These are phyloP conservation scores for Toxotes chatareus DNA, from an alignment of 2,113 vertebrate species.

Conservation along the genomic window DNA sequence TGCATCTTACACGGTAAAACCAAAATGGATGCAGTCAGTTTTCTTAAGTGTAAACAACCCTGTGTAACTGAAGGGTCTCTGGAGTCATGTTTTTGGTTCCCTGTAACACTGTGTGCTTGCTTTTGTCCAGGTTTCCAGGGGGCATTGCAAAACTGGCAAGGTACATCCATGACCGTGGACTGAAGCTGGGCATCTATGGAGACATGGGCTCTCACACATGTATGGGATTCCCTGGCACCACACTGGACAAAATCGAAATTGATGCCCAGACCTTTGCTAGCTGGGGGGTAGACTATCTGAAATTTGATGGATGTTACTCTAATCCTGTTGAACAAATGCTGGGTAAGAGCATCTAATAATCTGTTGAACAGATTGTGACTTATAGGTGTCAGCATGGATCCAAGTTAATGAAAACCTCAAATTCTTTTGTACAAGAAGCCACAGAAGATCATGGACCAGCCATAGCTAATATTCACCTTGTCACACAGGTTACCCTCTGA, in stretches of 20 bases:
- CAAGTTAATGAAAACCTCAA: neutral
- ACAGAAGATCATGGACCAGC: neutral
- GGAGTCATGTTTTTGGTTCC: neutral
- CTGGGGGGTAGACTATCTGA: slow-evolving; percentile 93
- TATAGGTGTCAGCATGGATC: neutral
- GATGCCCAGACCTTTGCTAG: slow-evolving; percentile 90
- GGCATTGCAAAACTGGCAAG: slow-evolving; percentile 89
- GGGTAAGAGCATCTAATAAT: slow-evolving; percentile 76
- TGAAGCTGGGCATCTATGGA: slow-evolving; percentile 91
- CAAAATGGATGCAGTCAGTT: neutral
- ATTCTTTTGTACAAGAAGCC: neutral
- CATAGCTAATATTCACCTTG: neutral
- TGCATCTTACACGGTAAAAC: neutral
- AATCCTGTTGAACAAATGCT: slow-evolving; percentile 74
- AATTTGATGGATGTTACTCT: slow-evolving; percentile 91
- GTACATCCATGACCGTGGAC: slow-evolving; percentile 88
- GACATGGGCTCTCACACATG: slow-evolving; percentile 89
- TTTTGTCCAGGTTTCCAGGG: slow-evolving; percentile 82
- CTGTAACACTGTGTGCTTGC: neutral
- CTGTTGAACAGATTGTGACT: neutral
- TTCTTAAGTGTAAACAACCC: too few relatives aligned
- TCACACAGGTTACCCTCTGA: slow-evolving; percentile 88
- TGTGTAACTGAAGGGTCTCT: neutral
- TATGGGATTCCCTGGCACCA: slow-evolving; percentile 89
- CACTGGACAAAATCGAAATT: slow-evolving; percentile 81